Conservation (phyloP, 53 echinoderm and acorn worm species). For the Echinarachnius parma region DNA sequence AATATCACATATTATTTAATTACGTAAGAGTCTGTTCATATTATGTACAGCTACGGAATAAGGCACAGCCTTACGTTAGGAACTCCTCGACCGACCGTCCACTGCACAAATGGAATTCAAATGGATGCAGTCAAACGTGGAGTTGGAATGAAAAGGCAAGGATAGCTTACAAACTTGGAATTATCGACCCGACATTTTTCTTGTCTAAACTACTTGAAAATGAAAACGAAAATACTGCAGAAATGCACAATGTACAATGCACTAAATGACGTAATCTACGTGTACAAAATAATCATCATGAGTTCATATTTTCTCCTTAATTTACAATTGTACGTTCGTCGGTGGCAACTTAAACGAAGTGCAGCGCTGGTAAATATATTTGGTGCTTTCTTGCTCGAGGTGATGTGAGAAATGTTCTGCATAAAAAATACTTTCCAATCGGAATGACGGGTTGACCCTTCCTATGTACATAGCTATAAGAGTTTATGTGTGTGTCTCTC, state of each 20-base stretch:
- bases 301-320: neutral
- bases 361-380: no score
- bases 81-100: neutral
- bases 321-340: no score
- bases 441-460: constrained; percentile 15
- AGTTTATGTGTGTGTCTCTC: neutral
- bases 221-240: no score
- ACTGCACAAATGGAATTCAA: no score
- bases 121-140: neutral
- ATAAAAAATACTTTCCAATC: neutral
- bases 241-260: no score
- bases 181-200: constrained; percentile 23
- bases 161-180: neutral
- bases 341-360: no score
- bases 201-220: no score
- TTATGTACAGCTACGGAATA: constrained; percentile 27
- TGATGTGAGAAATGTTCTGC: no score
- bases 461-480: no score
- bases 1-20: constrained; percentile 24
- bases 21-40: neutral
- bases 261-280: no score
- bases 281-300: no score
- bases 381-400: no score
- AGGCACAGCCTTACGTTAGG: constrained; percentile 61
- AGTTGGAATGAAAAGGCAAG: constrained; percentile 28